Evolutionary conservation across 2,888 invertebrate species (phyloP).

Genomic region (Hartigia nigra): DNA sequence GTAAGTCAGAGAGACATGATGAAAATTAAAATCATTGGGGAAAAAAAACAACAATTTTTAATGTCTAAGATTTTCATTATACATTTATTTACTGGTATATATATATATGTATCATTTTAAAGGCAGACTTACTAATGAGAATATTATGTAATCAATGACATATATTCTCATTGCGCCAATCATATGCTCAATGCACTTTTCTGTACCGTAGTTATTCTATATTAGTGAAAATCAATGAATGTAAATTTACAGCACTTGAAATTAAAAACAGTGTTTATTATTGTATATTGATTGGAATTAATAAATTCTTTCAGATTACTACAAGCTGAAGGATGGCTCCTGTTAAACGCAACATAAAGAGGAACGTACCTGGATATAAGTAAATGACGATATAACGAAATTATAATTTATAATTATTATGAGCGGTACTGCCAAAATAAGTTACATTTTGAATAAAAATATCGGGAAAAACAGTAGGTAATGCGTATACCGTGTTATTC

Average conservation of each 20-base stretch:
- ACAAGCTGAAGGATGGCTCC: conserved; percentile 54
- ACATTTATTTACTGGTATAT: no score
- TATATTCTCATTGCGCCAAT: background rate
- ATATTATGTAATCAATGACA: no score
- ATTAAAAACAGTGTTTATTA: no score
- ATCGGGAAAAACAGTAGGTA: background rate
- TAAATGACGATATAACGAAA: background rate
- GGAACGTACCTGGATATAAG: background rate
- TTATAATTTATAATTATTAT: background rate
- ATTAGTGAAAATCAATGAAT: no score
- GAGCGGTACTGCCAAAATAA: background rate
- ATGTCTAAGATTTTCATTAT: no score
- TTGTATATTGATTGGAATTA: background rate
- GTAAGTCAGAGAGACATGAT: conserved; percentile 39
- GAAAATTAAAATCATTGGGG: background rate
- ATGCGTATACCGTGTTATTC: background rate
- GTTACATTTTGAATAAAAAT: background rate
- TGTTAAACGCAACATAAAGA: conserved; percentile 31
- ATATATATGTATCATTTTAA: no score
- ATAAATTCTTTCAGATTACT: conserved; percentile 47
- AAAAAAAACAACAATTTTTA: background rate
- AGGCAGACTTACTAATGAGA: no score
- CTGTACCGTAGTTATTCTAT: no score
- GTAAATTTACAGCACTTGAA: background rate
- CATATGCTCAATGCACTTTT: background rate